phyloP scores from a whole-genome alignment of 1,140 invertebrate species.

The Caenorhabditis brenneri region DNA sequence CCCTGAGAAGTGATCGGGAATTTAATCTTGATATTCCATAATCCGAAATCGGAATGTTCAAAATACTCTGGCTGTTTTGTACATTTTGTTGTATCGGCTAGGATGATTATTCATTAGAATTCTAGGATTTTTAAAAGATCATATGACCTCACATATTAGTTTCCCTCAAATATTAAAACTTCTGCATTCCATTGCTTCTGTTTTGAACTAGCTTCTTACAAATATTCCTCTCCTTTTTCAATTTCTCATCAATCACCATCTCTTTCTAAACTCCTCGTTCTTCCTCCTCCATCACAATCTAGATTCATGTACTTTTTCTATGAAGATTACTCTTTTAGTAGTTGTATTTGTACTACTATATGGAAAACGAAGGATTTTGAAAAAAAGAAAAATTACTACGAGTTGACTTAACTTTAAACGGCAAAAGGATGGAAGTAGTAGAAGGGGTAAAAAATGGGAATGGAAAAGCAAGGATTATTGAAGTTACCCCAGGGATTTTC shows the following conservation, averaged over 20 bases:
- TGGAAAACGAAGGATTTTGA: not conserved
- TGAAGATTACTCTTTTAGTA: not conserved
- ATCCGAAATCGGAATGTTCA: no score
- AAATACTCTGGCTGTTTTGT: no score
- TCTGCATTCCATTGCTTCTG: not conserved
- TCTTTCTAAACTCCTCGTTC: not conserved
- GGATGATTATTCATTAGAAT: no score
- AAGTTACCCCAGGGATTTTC: conserved; percentile 12
- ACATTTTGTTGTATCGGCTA: no score
- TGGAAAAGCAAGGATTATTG: conserved; percentile 6
- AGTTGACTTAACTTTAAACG: not conserved
- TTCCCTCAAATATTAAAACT: not conserved
- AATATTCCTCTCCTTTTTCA: not conserved
- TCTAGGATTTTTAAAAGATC: no score
- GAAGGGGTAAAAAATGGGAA: conserved; percentile 8
- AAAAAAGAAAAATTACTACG: not conserved
- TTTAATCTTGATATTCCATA: no score
- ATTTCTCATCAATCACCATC: conserved; percentile 39
- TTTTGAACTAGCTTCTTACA: not conserved
- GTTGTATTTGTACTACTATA: not conserved
- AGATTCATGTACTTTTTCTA: not conserved
- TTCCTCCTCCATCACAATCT: not conserved
- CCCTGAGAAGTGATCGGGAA: no score
- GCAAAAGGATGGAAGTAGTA: not conserved
- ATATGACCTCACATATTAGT: no score